Conservation (phyloP, 2,113 vertebrate species). For the Ciconia stormi region DNA sequence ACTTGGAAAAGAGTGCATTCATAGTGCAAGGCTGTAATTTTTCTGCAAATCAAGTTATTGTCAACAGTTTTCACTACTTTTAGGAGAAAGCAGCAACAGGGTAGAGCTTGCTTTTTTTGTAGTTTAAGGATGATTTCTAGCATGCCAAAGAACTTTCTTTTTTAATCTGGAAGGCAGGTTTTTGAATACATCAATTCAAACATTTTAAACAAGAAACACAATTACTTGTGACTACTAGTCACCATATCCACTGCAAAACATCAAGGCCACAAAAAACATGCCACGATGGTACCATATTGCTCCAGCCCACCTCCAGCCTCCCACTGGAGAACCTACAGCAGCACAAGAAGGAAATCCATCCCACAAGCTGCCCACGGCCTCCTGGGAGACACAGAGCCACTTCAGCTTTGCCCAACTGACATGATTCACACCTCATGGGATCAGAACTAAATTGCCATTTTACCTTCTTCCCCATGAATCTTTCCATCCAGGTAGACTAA, state of each 20-base stretch:
- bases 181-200: background rate
- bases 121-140: background rate
- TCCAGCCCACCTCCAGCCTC: background rate
- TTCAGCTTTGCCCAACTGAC: background rate
- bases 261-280: accelerated
- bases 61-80: background rate
- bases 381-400: background rate
- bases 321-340: background rate
- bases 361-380: accelerated
- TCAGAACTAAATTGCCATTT: background rate
- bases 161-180: background rate
- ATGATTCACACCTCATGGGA: accelerated
- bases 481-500: background rate
- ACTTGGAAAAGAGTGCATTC: background rate
- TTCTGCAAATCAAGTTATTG: background rate
- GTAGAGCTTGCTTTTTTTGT: background rate
- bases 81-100: background rate
- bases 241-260: background rate
- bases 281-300: accelerated
- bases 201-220: background rate
- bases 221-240: background rate
- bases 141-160: background rate
- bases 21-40: background rate
- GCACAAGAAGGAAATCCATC: background rate
- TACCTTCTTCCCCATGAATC: background rate